phyloP scores from a whole-genome alignment of 2,113 vertebrate species.

The Machaerirhynchus nigripectus region DNA sequence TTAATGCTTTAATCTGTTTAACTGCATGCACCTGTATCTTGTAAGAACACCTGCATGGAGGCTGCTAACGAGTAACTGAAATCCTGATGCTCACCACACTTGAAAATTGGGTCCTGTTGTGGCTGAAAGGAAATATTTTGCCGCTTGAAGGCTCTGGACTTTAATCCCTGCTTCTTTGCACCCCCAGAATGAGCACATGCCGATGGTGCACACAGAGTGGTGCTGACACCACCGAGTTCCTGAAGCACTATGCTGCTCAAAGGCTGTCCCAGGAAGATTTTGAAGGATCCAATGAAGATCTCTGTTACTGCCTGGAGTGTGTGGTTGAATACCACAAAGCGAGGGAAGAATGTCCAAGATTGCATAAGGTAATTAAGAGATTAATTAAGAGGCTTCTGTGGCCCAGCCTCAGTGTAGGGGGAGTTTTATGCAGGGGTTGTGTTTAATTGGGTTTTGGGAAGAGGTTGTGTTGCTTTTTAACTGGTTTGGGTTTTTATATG shows the following conservation, averaged over 20 bases:
- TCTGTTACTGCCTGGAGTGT: constrained; percentile 83
- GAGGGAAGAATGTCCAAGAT: constrained; percentile 65
- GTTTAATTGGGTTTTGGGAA: neutral
- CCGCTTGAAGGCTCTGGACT: neutral
- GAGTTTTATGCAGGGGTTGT: neutral
- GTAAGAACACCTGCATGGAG: rapidly evolving
- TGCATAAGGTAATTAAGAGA: constrained; percentile 74
- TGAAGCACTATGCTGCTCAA: constrained; percentile 69
- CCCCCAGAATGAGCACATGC: constrained; percentile 82
- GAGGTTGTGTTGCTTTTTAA: neutral
- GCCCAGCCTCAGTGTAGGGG: neutral
- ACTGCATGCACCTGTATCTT: rapidly evolving
- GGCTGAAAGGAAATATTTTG: neutral
- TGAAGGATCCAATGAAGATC: constrained; percentile 74
- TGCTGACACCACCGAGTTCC: constrained; percentile 37
- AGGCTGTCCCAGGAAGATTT: constrained; percentile 39
- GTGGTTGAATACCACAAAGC: constrained; percentile 83
- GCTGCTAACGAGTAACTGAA: neutral
- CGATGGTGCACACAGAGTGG: constrained; percentile 80
- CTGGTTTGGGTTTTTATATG: neutral
- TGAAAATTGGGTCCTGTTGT: neutral
- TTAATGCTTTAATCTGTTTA: neutral
- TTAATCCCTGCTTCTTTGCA: neutral
- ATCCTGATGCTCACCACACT: neutral
- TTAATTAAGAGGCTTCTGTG: neutral